Conservation (phyloP, 2,113 vertebrate genomes). For the Aphelocoma coerulescens region DNA sequence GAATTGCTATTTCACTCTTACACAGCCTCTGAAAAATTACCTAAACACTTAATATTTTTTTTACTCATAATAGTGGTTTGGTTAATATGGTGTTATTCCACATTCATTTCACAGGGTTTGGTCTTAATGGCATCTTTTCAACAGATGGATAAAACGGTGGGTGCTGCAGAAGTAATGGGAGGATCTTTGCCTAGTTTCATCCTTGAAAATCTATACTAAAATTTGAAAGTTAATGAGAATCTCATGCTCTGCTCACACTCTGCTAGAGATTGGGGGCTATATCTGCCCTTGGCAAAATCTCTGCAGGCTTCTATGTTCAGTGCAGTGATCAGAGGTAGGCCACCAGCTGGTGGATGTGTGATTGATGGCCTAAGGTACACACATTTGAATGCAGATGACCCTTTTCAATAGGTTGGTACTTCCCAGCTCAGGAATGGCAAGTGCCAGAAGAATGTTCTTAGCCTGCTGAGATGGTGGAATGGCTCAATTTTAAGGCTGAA, state of each 20-base stretch:
- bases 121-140: neutral
- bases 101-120: neutral
- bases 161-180: neutral
- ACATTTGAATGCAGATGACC: neutral
- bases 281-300: neutral
- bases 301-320: neutral
- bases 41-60: neutral
- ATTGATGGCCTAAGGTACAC: neutral
- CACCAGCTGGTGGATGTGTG: neutral
- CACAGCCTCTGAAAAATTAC: neutral
- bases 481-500: neutral
- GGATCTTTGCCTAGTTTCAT: neutral
- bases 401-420: neutral
- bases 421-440: neutral
- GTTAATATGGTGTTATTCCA: neutral
- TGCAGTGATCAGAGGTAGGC: neutral
- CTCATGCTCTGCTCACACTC: neutral
- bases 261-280: neutral
- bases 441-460: neutral
- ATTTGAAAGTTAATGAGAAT: neutral
- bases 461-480: neutral
- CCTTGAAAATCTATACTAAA: neutral
- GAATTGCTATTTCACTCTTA: slow-evolving; percentile 9
- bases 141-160: neutral
- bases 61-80: neutral